Percentiles rank a stretch among this genome's conserved stretches.
These are phyloP conservation scores for Bruchidius siliquastri DNA, from an alignment of 2,888 invertebrate species.

Conservation along the genomic window DNA sequence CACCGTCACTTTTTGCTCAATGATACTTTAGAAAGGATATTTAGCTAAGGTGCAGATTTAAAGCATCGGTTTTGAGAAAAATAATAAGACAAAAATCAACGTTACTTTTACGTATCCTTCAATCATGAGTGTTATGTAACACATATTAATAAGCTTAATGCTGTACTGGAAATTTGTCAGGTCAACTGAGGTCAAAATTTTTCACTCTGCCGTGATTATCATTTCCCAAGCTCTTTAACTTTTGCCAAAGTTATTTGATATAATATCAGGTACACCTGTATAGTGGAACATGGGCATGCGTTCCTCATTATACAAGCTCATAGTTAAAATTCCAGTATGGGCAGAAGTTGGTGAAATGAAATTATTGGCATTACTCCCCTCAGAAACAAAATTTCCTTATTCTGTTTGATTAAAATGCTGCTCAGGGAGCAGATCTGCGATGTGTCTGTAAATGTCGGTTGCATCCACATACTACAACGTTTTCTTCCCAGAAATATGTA, in stretches of 20 bases:
- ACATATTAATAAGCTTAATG: not conserved
- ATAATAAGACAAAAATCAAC: too few relatives aligned
- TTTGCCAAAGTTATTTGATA: not conserved
- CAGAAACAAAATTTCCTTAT: not conserved
- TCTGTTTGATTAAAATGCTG: not conserved
- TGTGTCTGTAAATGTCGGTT: too few relatives aligned
- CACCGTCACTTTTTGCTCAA: too few relatives aligned
- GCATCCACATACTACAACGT: too few relatives aligned
- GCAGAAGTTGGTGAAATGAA: not conserved
- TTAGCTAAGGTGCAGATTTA: too few relatives aligned
- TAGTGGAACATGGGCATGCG: not conserved
- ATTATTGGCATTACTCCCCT: not conserved
- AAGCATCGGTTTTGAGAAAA: too few relatives aligned
- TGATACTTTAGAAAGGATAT: too few relatives aligned
- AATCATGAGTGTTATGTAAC: not conserved
- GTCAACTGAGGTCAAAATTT: not conserved
- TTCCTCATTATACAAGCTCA: not conserved
- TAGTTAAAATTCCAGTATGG: not conserved
- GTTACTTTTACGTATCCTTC: not conserved
- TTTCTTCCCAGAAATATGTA: too few relatives aligned
- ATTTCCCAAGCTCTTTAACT: not conserved
- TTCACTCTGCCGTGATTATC: not conserved
- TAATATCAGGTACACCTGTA: not conserved
- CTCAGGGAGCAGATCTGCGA: not conserved
- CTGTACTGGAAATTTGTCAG: not conserved